Evolutionary conservation across 2,113 vertebrate species (phyloP), one percentile per base, ranked within the genome.

Genomic region (Caranx ignobilis): DNA sequence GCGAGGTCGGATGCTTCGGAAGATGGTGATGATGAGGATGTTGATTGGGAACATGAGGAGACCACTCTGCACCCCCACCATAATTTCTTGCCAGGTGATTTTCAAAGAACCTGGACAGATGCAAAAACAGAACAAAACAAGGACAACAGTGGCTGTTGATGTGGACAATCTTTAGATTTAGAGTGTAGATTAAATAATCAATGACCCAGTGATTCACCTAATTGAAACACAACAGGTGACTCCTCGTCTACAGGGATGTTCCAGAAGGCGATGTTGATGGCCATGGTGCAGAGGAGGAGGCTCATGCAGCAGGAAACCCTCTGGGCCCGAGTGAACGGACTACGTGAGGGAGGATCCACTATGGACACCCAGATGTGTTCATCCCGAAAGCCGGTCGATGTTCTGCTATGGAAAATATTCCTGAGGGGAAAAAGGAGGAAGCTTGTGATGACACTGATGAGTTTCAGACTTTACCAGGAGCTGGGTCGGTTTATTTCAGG

Each of bases 31-130:
- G 73, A 96, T 96, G 81, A 96, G 93, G 82, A 96, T 95, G 91
- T 96, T 96, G 83, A 96, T 95, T n/a, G 95, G 95, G 72, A 96
- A 96, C 95, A 96, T 96, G 79, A 96, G 94, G 16, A 96, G 86
- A 39, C 93, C 94, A n/a, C 94, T 94, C 75, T 96, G 84, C 21
- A 96, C n/a, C 0, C 94, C 95, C 2, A 96, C 92, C 91, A 95
- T 95, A 41, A 96, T 8, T 34, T 95, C 91, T 75, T 94, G 91
- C 92, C 92, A 94, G 18, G 93, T 95, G 56, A 95, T 81, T 1
- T 67, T 0, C 45, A 95, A 4, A 3, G 91, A 87, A 12, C 94
- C 94, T 95, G 84, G 1, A 57, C 39, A 54, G 26, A 64, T 12
- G 48, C 1, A 52, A 39, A 34, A 55, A 1, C 26, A 26, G n/a